phyloP scores from a whole-genome alignment of 1,140 invertebrate species.

The Parapsyche elsis region DNA sequence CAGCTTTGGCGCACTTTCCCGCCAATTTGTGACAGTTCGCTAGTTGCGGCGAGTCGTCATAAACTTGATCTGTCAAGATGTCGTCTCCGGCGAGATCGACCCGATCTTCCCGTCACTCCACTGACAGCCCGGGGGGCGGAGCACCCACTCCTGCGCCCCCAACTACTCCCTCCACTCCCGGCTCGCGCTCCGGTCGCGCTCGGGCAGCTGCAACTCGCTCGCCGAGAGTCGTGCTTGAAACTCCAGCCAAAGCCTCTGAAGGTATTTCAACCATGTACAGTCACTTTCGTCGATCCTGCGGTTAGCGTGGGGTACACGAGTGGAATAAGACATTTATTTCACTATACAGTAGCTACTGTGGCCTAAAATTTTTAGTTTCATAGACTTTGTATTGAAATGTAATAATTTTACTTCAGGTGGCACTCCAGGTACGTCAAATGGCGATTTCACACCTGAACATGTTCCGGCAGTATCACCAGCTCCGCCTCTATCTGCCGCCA shows the following conservation, averaged over 20 bases:
- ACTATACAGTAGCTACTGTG: too few relatives aligned
- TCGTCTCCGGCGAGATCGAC: slow-evolving; percentile 13
- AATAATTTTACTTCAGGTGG: slow-evolving; percentile 8
- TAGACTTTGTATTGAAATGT: too few relatives aligned
- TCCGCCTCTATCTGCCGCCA: slow-evolving; percentile 18
- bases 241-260: slow-evolving; percentile 22
- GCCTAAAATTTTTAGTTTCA: too few relatives aligned
- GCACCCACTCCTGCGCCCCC: background rate
- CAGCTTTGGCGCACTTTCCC: slow-evolving; percentile 16
- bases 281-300: too few relatives aligned
- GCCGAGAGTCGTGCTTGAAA: slow-evolving; percentile 40
- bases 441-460: slow-evolving; percentile 35
- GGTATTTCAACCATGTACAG: too few relatives aligned
- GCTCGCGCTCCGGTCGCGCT: background rate
- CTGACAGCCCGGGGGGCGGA: background rate
- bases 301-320: too few relatives aligned
- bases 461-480: slow-evolving; percentile 47
- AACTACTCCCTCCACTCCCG: background rate
- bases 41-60: too few relatives aligned
- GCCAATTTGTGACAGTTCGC: background rate
- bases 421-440: slow-evolving; percentile 35
- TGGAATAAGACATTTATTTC: too few relatives aligned
- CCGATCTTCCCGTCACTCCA: background rate
- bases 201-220: slow-evolving; percentile 1
- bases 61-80: too few relatives aligned